Evolutionary conservation across 2,797 vertebrate species (phyloP).

Genomic region (Rousettus madagascariensis): DNA sequence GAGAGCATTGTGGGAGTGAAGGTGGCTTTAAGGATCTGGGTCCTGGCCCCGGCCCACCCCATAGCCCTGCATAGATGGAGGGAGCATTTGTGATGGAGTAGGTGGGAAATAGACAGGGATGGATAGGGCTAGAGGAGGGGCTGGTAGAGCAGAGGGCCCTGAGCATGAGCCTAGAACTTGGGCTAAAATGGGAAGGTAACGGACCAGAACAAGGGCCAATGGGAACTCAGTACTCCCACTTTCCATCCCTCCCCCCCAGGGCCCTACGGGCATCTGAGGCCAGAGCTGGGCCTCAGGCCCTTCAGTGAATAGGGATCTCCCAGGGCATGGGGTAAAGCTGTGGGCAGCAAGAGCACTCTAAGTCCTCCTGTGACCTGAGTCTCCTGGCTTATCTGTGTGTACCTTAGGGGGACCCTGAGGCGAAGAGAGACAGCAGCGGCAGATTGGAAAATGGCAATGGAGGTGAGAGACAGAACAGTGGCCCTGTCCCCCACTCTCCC

Average conservation of each 20-base stretch:
- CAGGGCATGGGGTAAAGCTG: neutral
- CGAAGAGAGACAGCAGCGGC: neutral
- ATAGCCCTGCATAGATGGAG: neutral
- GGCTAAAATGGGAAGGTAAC: neutral
- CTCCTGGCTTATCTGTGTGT: constrained; percentile 2
- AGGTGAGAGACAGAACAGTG: constrained; percentile 29
- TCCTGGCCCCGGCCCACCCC: neutral
- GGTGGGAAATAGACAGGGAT: neutral
- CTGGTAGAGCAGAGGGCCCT: neutral
- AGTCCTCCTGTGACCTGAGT: neutral
- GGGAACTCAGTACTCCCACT: neutral
- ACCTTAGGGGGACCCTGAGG: constrained; percentile 27
- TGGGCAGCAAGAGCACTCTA: neutral
- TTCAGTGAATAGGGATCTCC: neutral
- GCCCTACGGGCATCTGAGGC: constrained; percentile 25
- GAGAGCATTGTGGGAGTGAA: rapidly evolving
- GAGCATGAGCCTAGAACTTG: neutral
- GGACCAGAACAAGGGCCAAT: neutral
- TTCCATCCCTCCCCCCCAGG: neutral
- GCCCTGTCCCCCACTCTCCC: neutral
- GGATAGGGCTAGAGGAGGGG: neutral
- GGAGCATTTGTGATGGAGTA: neutral
- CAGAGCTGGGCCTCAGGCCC: neutral
- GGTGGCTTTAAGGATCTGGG: neutral
- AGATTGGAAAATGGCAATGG: neutral